Percentiles rank a stretch among this genome's conserved stretches.
These are phyloP conservation scores for Ginglymostoma cirratum DNA, from an alignment of 2,113 vertebrate species.

Conservation along the genomic window DNA sequence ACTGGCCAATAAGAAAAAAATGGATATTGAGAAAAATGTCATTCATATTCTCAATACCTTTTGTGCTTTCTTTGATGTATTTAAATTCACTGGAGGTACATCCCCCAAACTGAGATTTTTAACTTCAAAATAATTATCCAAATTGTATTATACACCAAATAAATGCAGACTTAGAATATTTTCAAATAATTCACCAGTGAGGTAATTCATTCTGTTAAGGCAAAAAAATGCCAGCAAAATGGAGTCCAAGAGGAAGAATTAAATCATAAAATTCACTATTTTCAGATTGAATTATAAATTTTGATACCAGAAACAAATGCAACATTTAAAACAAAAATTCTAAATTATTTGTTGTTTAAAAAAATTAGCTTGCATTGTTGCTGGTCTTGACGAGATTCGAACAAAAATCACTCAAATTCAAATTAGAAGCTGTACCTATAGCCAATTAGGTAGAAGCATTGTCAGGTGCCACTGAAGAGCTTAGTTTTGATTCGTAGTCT, in stretches of 20 bases:
- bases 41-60: background rate
- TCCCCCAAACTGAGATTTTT: background rate
- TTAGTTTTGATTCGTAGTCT: background rate
- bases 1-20: background rate
- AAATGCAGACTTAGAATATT: background rate
- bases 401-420: background rate
- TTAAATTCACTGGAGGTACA: background rate
- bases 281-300: background rate
- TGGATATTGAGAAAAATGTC: background rate
- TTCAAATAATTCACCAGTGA: background rate
- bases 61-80: background rate
- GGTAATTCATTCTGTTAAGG: background rate
- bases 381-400: too few relatives aligned
- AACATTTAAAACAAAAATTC: background rate
- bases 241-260: background rate
- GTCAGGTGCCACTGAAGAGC: background rate
- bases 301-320: background rate
- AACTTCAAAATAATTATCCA: background rate
- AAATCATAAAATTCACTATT: too few relatives aligned
- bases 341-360: background rate
- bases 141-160: background rate
- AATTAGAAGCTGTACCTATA: background rate
- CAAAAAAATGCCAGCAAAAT: background rate
- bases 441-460: background rate
- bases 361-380: background rate